Evolutionary conservation across 2,797 vertebrate genomes (phyloP).

Genomic region (Petrocephalus sullivani): DNA sequence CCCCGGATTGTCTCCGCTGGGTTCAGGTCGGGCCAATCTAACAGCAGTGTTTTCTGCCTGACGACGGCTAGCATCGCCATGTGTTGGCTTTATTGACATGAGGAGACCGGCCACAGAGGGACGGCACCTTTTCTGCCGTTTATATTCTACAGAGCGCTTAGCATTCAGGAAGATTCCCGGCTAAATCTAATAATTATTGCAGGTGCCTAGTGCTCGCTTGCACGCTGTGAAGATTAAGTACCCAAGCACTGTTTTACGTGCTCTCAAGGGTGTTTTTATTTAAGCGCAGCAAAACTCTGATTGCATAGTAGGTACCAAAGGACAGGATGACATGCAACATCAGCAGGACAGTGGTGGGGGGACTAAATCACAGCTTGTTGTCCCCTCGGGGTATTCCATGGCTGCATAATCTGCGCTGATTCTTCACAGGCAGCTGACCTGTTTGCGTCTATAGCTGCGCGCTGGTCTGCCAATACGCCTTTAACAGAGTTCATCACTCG

Average conservation of each 20-base stretch:
- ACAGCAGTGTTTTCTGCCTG: neutral
- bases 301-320: neutral
- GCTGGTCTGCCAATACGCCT: neutral
- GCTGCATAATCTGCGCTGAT: neutral
- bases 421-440: neutral
- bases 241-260: neutral
- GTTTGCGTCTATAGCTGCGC: neutral
- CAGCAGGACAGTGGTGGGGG: neutral
- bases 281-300: neutral
- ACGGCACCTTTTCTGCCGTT: neutral
- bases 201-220: neutral
- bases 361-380: neutral
- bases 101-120: neutral
- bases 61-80: neutral
- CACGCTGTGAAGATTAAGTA: neutral
- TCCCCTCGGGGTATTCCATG: neutral
- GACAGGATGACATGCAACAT: neutral
- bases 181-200: neutral
- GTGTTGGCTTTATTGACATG: neutral
- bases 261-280: neutral
- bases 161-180: neutral
- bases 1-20: neutral
- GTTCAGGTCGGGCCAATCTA: neutral
- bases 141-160: neutral
- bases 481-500: neutral